phyloP scores from a whole-genome alignment of 1,140 invertebrate species.

The Nebria ingens region DNA sequence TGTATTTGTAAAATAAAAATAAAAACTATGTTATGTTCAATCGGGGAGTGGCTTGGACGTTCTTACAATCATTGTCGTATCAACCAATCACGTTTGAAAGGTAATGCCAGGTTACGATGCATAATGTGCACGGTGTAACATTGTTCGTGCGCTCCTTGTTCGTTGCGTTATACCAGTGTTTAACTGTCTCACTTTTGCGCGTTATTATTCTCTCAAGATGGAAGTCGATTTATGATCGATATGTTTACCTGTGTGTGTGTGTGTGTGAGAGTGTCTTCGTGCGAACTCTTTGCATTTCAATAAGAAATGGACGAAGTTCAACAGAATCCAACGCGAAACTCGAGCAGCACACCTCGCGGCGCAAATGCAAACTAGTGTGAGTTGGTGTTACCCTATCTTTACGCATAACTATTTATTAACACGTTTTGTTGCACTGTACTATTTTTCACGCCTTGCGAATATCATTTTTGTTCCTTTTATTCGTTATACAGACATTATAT shows the following conservation, averaged over 20 bases:
- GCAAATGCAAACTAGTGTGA: no score
- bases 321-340: no score
- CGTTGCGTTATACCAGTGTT: conserved; percentile 16
- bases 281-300: neutral
- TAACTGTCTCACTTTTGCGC: conserved; percentile 17
- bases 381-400: no score
- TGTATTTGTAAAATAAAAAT: no score
- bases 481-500: no score
- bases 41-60: conserved; percentile 24
- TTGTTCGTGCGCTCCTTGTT: conserved; percentile 23
- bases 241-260: conserved; percentile 14
- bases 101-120: conserved; percentile 27
- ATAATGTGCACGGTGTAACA: conserved; percentile 22
- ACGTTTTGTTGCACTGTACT: no score
- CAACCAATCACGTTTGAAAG: conserved; percentile 25
- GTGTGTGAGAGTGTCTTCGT: neutral
- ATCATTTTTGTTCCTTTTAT: no score
- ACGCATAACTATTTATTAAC: no score
- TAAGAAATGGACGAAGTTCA: no score
- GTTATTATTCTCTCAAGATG: conserved; percentile 27
- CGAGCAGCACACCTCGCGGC: no score
- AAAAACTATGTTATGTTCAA: no score
- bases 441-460: no score
- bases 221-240: conserved; percentile 26
- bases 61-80: conserved; percentile 24